Base-by-base conservation (phyloP, 30 jellyfish, hydroid and myxozoan genomes). In the Hydractinia symbiolongicarpus region DNA sequence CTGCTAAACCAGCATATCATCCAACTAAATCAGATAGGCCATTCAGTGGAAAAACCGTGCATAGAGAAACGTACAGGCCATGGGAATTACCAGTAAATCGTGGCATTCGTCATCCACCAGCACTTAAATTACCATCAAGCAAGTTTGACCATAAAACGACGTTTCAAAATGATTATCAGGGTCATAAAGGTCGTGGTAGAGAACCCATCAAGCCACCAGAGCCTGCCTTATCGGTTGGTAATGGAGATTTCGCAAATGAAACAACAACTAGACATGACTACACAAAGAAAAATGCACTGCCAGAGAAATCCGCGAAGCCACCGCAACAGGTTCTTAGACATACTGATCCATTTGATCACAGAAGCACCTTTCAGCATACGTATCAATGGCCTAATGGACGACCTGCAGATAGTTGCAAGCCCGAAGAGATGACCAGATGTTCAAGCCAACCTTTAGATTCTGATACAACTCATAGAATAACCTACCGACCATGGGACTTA, bases 241-340 rank as follows among this genome's bases (percentile, higher is more conserved):
- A 49, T 10, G 98, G 98, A 9, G 77, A 79, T 14, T 82, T 93
- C 88, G 88, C 96, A 5, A 78, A 84, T 76, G 95, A 93, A 68
- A 93, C 98, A 5, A 93, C 98, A 15, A 88, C 96, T 44, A 79
- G 95, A 19, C 21, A 56, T n/a, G 98, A 93, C 54, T 93, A 77
- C 86, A 80, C 96, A n/a, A 76, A 60, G 71, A 93, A 93, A 77
- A 51, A 78, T 61, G 98, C 84, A 6, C 91, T 14, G 10, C 96
- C 98, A 0, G 95, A 87, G 73, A 93, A 83, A 79, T 93, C 96
- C 9, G 98, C 98, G 16, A 93, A 84, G 78, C 98, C 98, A 50
- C 81, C 78, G 17, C 94, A 76, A 70, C 79, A 76, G 15, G 66
- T 76, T 17, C 16, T 83, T 49, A 88, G 79, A 9, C 85, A 81